Conservation (phyloP, 2,113 vertebrate species). For the Ciconia stormi region DNA sequence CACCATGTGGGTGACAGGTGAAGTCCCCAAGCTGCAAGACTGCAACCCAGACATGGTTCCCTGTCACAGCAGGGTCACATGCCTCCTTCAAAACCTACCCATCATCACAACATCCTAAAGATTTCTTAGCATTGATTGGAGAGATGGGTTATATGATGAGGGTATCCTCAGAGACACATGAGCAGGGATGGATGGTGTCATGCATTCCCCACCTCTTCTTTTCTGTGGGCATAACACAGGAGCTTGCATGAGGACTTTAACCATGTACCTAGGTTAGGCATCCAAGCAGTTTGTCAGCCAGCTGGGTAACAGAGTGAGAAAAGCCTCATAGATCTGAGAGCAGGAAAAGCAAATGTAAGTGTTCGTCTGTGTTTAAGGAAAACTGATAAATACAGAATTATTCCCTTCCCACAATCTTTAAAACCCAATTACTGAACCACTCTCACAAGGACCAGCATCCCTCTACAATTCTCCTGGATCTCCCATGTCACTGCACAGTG, state of each 20-base stretch:
- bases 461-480: background rate
- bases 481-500: background rate
- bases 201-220: background rate
- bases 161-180: background rate
- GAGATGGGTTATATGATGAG: background rate
- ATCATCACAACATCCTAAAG: background rate
- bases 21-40: background rate
- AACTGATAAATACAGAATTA: background rate
- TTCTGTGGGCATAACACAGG: background rate
- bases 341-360: background rate
- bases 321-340: background rate
- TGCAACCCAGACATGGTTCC: background rate
- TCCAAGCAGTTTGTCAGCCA: background rate
- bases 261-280: background rate
- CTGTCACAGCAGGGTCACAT: background rate
- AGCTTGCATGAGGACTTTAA: background rate
- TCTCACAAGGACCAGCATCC: background rate
- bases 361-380: background rate
- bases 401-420: background rate
- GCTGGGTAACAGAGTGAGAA: background rate
- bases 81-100: background rate
- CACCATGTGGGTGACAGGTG: background rate
- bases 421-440: background rate
- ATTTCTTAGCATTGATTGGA: background rate
- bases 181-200: background rate